These are phyloP conservation scores for Leptonema lineaticorne DNA, from an alignment of 1,140 invertebrate genomes.

Conservation along the genomic window DNA sequence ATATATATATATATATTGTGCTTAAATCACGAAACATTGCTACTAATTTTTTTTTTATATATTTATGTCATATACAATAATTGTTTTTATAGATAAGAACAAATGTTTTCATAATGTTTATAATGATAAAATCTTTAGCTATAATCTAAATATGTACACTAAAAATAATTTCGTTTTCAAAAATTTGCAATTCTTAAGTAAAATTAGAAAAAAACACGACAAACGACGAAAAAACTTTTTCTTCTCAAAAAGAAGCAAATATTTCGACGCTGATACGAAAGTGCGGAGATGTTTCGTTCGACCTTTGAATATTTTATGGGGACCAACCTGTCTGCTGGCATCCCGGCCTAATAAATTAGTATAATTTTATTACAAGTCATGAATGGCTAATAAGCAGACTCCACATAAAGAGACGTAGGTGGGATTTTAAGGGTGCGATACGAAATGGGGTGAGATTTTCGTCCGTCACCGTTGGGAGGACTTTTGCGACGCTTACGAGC, in stretches of 20 bases:
- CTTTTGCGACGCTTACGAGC: conserved; percentile 4
- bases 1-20: too few relatives aligned
- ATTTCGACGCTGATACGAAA: background rate
- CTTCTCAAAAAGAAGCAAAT: too few relatives aligned
- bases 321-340: conserved; percentile 30
- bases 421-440: too few relatives aligned
- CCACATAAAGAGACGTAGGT: too few relatives aligned
- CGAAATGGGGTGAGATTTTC: background rate
- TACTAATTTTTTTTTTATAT: too few relatives aligned
- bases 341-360: conserved; percentile 39
- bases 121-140: too few relatives aligned
- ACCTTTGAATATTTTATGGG: conserved; percentile 37
- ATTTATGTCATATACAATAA: too few relatives aligned
- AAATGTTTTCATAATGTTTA: too few relatives aligned
- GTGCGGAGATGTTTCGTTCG: background rate
- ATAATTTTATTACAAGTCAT: conserved; percentile 39
- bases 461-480: background rate
- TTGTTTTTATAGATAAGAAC: too few relatives aligned
- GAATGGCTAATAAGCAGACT: conserved; percentile 23
- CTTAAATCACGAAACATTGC: too few relatives aligned
- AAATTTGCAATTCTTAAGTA: background rate
- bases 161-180: background rate
- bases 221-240: too few relatives aligned
- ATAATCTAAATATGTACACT: too few relatives aligned
- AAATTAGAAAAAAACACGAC: background rate